Conservation (phyloP, 2,888 invertebrate genomes). For the Andrena chrysosceles region DNA sequence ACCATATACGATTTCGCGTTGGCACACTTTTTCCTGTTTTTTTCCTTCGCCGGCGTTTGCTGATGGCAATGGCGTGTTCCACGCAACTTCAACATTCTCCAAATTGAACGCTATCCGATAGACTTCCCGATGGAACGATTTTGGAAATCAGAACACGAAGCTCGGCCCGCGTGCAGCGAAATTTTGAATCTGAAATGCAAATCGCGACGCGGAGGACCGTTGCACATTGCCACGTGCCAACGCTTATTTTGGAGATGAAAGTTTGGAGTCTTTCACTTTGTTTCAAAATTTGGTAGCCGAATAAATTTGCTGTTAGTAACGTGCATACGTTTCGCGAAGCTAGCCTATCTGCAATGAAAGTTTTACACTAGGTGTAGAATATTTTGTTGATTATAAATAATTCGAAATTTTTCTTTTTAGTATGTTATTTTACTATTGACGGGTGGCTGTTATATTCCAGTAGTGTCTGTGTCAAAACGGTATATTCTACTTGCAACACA, state of each 20-base stretch:
- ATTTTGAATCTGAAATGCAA: constrained; percentile 17
- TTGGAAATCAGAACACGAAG: neutral
- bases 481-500: too few relatives aligned
- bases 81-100: constrained; percentile 13
- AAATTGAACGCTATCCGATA: neutral
- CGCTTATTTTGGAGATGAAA: constrained; percentile 1
- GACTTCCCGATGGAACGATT: neutral
- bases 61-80: constrained; percentile 2
- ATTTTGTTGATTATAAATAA: too few relatives aligned
- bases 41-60: constrained; percentile 15
- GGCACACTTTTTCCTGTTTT: constrained; percentile 48
- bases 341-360: too few relatives aligned
- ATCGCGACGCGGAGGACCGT: neutral
- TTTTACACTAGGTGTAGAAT: too few relatives aligned
- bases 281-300: neutral
- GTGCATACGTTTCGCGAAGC: too few relatives aligned
- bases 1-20: constrained; percentile 42
- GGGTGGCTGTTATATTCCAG: too few relatives aligned
- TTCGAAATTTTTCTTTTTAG: too few relatives aligned
- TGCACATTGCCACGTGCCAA: neutral
- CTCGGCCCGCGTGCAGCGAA: neutral
- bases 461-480: too few relatives aligned
- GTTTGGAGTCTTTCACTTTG: neutral
- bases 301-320: too few relatives aligned
- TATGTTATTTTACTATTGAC: too few relatives aligned